Evolutionary conservation across 1,140 invertebrate species (phyloP).

Genomic region (Polypedilum vanderplanki): DNA sequence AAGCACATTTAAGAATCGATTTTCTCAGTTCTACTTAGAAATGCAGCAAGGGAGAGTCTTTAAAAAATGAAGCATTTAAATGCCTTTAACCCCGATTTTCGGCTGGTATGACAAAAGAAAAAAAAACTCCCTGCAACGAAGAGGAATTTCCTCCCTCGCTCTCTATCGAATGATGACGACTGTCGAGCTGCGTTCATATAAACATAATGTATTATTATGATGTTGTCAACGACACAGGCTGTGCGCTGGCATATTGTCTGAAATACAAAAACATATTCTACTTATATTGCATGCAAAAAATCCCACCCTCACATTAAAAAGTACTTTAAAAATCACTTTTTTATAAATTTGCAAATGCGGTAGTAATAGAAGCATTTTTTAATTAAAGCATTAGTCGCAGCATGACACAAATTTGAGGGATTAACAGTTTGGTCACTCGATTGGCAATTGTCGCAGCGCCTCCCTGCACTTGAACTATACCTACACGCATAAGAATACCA

Average conservation of each 20-base stretch:
- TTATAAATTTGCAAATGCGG: not conserved
- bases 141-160: not conserved
- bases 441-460: slow-evolving; percentile 1
- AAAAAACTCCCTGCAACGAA: not conserved
- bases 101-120: not conserved
- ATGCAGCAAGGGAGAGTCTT: not conserved
- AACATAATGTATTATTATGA: slow-evolving; percentile 21
- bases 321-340: slow-evolving; percentile 5
- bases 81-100: slow-evolving; percentile 26
- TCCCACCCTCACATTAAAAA: slow-evolving; percentile 15
- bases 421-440: not conserved
- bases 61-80: not conserved
- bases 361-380: not conserved
- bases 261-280: slow-evolving; percentile 17
- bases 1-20: slow-evolving; percentile 4
- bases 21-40: not conserved
- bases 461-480: not conserved
- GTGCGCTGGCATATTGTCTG: slow-evolving; percentile 23
- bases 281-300: not conserved
- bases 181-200: slow-evolving; percentile 1
- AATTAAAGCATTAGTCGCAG: slow-evolving; percentile 8
- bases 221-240: slow-evolving; percentile 23
- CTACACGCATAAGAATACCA: not conserved
- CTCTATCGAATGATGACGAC: not conserved
- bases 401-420: slow-evolving; percentile 4